phyloP scores from a whole-genome alignment of 2,797 vertebrate genomes.

The Alectoris magna region DNA sequence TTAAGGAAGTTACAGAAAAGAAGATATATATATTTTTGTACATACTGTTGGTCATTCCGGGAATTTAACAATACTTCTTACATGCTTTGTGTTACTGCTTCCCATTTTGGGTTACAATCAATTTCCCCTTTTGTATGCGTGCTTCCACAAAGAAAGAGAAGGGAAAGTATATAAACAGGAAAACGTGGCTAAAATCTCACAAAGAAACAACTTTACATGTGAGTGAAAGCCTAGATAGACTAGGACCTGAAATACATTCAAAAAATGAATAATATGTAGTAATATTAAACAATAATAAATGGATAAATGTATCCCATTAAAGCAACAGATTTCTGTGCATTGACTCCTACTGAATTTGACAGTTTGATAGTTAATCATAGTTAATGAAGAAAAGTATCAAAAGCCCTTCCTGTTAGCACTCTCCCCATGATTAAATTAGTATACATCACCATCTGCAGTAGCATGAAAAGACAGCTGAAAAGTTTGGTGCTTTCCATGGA shows the following conservation, averaged over 20 bases:
- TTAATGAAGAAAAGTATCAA: slow-evolving; percentile 13
- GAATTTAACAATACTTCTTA: background rate
- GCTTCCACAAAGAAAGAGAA: slow-evolving; percentile 8
- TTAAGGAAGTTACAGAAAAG: background rate
- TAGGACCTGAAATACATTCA: background rate
- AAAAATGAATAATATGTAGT: too few species aligned
- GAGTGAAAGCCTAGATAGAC: background rate
- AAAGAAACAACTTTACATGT: background rate
- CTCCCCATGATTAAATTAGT: background rate
- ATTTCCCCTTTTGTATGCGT: background rate
- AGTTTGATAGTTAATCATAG: background rate
- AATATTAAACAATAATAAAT: too few species aligned
- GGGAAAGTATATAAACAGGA: background rate
- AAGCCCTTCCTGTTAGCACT: slow-evolving; percentile 30
- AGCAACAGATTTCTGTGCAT: background rate
- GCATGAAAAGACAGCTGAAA: background rate
- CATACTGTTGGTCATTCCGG: background rate
- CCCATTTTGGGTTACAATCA: background rate
- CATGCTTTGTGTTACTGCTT: background rate
- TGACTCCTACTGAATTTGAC: background rate
- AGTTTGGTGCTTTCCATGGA: slow-evolving; percentile 62
- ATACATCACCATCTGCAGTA: background rate
- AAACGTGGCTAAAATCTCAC: background rate
- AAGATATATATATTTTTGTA: background rate
- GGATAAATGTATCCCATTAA: background rate